A percentile compares a stretch with the other conserved stretches of the same genome.
Conservation (phyloP, 2,113 vertebrate species). For the Stigmatopora argus region DNA sequence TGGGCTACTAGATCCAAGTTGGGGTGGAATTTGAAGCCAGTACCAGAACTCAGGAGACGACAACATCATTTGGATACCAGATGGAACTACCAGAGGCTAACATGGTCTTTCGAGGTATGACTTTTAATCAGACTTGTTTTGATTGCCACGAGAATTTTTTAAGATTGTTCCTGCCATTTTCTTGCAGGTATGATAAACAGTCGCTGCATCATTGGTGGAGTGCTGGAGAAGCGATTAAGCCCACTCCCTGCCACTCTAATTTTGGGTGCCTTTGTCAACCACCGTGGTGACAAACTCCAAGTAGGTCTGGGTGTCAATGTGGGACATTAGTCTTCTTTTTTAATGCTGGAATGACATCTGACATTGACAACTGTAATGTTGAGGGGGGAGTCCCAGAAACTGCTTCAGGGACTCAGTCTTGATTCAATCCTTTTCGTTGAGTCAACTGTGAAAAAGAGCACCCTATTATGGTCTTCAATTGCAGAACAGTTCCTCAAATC, state of each 20-base stretch:
- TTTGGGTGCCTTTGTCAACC: slow-evolving; percentile 91
- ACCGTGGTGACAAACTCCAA: slow-evolving; percentile 88
- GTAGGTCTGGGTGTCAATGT: slow-evolving; percentile 89
- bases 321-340: slow-evolving; percentile 63
- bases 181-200: slow-evolving; percentile 85
- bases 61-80: slow-evolving; percentile 92
- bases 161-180: slow-evolving; percentile 1
- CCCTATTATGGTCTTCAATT: neutral
- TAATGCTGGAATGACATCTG: slow-evolving; percentile 10
- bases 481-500: slow-evolving; percentile 8
- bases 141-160: neutral
- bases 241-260: slow-evolving; percentile 88
- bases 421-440: neutral
- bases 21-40: slow-evolving; percentile 97
- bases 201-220: slow-evolving; percentile 88
- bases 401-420: neutral
- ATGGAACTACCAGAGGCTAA: slow-evolving; percentile 87
- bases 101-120: slow-evolving; percentile 84
- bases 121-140: neutral
- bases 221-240: slow-evolving; percentile 88
- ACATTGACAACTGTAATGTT: slow-evolving; percentile 2
- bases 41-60: slow-evolving; percentile 89
- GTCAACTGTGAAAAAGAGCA: neutral
- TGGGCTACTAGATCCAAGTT: slow-evolving; percentile 78
- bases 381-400: neutral